Percentiles rank a stretch among this genome's conserved stretches.
phyloP scores from a whole-genome alignment of 92 coral and sea anemone species.

The Nematostella vectensis region DNA sequence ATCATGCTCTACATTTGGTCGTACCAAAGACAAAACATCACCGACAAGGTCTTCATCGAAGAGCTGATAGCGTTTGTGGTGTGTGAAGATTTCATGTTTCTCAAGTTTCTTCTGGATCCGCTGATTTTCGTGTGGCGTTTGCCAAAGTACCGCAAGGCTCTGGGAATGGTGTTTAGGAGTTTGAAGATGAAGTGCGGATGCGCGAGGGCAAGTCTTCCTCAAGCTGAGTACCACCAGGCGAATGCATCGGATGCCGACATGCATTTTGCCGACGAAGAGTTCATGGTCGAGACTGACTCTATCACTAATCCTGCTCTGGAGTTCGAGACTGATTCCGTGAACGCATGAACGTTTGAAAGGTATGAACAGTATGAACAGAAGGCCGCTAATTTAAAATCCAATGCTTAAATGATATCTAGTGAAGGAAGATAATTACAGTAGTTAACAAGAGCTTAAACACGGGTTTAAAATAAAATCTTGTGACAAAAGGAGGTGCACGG shows the following conservation, averaged over 20 bases:
- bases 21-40: not conserved
- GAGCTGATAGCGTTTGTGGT: constrained; percentile 31
- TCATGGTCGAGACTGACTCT: not conserved
- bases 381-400: no score
- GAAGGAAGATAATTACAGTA: no score
- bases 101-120: constrained; percentile 67
- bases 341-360: no score
- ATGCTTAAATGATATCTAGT: no score
- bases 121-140: constrained; percentile 60
- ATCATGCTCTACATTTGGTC: constrained; percentile 18
- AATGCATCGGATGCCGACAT: not conserved
- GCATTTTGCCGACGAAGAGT: not conserved
- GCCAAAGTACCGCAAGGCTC: constrained; percentile 66
- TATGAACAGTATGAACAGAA: no score
- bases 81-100: constrained; percentile 21
- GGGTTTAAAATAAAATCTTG: no score
- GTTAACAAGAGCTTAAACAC: no score
- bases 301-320: not conserved
- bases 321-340: no score
- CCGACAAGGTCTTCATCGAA: not conserved
- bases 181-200: not conserved
- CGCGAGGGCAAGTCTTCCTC: not conserved
- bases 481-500: no score
- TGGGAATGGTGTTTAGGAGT: constrained; percentile 8
- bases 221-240: constrained; percentile 2